Evolutionary conservation across 2,888 invertebrate genomes (phyloP).

Genomic region (Luperina testacea): DNA sequence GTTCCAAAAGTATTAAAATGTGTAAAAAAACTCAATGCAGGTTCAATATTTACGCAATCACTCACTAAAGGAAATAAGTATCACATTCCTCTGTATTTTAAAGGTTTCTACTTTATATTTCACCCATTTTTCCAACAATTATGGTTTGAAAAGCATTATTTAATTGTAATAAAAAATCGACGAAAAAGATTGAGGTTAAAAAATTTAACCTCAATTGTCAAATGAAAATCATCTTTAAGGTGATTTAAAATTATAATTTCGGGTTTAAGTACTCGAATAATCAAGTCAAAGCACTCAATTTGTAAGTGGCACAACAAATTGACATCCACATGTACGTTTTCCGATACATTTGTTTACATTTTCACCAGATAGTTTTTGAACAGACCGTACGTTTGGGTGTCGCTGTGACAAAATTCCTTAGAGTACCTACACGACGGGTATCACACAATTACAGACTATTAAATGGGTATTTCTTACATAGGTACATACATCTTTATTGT

Average conservation of each 20-base stretch:
- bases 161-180: not conserved
- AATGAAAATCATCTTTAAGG: not conserved
- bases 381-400: conserved; percentile 1
- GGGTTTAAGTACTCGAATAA: not conserved
- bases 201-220: not conserved
- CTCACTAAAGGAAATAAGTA: not conserved
- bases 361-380: not conserved
- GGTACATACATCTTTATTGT: conserved; percentile 56
- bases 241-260: not conserved
- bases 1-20: not conserved
- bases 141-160: not conserved
- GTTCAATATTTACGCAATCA: not conserved
- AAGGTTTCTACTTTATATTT: not conserved
- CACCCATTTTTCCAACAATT: not conserved
- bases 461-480: conserved; percentile 52
- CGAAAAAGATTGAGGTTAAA: not conserved
- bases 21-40: not conserved
- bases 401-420: conserved; percentile 60
- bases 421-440: conserved; percentile 51
- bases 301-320: not conserved
- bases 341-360: not conserved
- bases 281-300: not conserved
- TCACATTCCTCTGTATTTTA: not conserved
- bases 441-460: conserved; percentile 54
- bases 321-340: not conserved